A percentile compares a stretch with the other conserved stretches of the same genome.
Evolutionary conservation across 2,888 invertebrate species (phyloP).

Genomic region (Uropetala carovei): DNA sequence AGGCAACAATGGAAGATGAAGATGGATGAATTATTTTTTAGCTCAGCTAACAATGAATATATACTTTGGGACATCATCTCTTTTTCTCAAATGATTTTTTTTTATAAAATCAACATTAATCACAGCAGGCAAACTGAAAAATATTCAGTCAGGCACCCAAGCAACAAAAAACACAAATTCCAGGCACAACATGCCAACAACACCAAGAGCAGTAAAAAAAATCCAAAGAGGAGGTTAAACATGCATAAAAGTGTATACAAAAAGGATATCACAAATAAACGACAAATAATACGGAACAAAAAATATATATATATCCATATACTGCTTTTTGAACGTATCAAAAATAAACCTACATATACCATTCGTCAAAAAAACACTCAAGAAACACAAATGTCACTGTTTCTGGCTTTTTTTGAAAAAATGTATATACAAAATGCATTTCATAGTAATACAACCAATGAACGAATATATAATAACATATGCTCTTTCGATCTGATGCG

Average conservation of each 20-base stretch:
- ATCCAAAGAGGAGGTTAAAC: slow-evolving; percentile 52
- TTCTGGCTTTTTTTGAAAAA: slow-evolving; percentile 44
- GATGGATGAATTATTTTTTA: slow-evolving; percentile 60
- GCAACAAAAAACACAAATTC: slow-evolving; percentile 59
- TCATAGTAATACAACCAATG: slow-evolving; percentile 59
- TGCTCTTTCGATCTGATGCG: slow-evolving; percentile 40
- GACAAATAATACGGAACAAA: slow-evolving; percentile 55
- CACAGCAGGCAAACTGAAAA: slow-evolving; percentile 63
- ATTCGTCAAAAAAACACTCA: slow-evolving; percentile 57
- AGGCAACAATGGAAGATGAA: slow-evolving; percentile 54
- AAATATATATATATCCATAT: slow-evolving; percentile 31
- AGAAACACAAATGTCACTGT: slow-evolving; percentile 59
- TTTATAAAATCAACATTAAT: slow-evolving; percentile 56
- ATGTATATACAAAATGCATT: slow-evolving; percentile 60
- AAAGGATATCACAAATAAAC: slow-evolving; percentile 41
- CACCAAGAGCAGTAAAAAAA: slow-evolving; percentile 60
- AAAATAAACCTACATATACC: slow-evolving; percentile 56
- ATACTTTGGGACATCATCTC: slow-evolving; percentile 62
- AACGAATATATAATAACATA: slow-evolving; percentile 25
- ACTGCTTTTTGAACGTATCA: slow-evolving; percentile 26
- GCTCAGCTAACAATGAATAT: slow-evolving; percentile 63
- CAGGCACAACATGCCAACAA: slow-evolving; percentile 61
- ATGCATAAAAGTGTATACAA: slow-evolving; percentile 50
- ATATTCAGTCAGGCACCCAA: slow-evolving; percentile 62
- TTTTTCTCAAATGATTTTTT: slow-evolving; percentile 56